Conservation (phyloP, 2,113 vertebrate species). For the Tragelaphus buxtoni region DNA sequence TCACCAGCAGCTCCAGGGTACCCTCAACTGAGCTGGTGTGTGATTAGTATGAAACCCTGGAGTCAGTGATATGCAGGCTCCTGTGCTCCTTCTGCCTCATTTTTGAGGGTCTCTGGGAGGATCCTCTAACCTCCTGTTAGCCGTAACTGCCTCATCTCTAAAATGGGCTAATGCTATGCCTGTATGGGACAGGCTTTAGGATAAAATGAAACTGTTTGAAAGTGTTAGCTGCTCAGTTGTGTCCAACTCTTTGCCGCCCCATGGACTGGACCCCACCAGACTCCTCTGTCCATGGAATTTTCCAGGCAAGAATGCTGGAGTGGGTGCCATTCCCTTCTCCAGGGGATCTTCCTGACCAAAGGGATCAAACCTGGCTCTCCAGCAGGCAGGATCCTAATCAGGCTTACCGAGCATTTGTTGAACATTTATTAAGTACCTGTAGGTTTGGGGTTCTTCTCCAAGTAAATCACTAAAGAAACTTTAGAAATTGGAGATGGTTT, state of each 20-base stretch:
- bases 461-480: not conserved
- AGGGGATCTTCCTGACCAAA: not conserved
- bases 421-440: not conserved
- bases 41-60: not conserved
- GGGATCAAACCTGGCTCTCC: not conserved
- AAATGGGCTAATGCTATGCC: not conserved
- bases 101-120: not conserved
- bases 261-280: not conserved
- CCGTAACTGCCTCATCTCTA: not conserved
- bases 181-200: not conserved
- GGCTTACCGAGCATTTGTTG: not conserved
- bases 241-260: not conserved
- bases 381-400: not conserved
- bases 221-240: not conserved
- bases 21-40: not conserved
- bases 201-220: not conserved
- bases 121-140: not conserved
- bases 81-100: not conserved
- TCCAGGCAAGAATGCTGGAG: not conserved
- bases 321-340: not conserved
- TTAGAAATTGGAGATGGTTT: not conserved
- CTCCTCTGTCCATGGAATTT: not conserved
- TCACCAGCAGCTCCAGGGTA: not conserved
- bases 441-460: not conserved
- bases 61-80: fast-evolving